Evolutionary conservation across 2,797 vertebrate species (phyloP), one percentile per base, ranked within the genome.

Genomic region (Tenualosa thibaudeaui): DNA sequence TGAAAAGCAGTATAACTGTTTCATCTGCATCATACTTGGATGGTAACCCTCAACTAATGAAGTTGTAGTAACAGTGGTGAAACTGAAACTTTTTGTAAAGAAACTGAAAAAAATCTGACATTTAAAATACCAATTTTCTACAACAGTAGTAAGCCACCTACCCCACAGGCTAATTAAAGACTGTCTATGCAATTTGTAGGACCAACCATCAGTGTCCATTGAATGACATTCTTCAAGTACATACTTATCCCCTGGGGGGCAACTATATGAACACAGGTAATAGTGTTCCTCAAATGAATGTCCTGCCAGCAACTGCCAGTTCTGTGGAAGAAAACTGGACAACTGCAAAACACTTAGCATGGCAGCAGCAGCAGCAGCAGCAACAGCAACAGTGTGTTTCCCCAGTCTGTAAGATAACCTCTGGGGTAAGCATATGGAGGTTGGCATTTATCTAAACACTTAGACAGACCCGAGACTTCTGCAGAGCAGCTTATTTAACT

Each of bases 221-320:
- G 71, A 43, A 37, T 17, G 71, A 8, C 71, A 46, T 78, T 78
- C 43, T 46, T 78, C 71, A 78, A 78, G 71, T 78, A 19, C 37
- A 22, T 78, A 22, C 40, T 19, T 43, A 78, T 46, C 17, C 71
- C 71, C 40, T 5, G 19, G 40, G 68, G 71, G 13, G 40, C 71
- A 78, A 46, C 37, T 12, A 78, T 5, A 78, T 78, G 40, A 5
- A 15, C 43, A 46, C 46, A 46, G 46, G 17, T 2, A 78, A 78
- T 78, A 78, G 37, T 19, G 7, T 43, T 46, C 40, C 40, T 19
- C 17, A 78, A 43, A 78, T 78, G 6, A 43, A 78, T 78, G 40
- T 78, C 17, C 40, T 78, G 37, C 71, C 40, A 46, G 71, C 71
- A 78, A 78, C 19, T 78, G 71, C 17, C 40, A 46, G 71, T 78